Conservation (phyloP, 2,797 vertebrate genomes). For the Hafferia zeledoni region DNA sequence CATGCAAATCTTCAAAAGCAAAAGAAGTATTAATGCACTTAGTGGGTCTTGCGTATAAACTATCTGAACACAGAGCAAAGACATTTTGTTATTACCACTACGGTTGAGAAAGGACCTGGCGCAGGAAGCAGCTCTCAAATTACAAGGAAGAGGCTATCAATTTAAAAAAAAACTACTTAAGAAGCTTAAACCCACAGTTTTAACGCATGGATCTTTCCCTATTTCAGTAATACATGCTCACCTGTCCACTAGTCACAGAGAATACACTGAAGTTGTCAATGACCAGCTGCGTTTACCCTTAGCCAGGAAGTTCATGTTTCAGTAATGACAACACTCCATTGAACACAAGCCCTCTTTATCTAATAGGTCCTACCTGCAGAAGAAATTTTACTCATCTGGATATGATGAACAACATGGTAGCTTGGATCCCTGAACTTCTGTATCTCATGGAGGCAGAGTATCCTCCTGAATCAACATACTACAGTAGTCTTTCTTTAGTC, state of each 20-base stretch:
- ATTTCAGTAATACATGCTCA: background rate
- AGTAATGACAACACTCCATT: background rate
- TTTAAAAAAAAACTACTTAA: background rate
- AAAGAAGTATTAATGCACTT: background rate
- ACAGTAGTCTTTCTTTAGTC: background rate
- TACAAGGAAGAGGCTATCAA: background rate
- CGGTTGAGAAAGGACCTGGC: background rate
- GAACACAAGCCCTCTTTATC: background rate
- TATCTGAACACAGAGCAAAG: background rate
- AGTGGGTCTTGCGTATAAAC: background rate
- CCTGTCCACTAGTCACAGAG: background rate
- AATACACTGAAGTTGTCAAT: background rate
- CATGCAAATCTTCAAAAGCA: background rate
- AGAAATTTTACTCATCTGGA: background rate
- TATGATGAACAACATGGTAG: background rate
- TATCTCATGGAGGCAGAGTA: background rate
- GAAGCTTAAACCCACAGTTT: background rate
- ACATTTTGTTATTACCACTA: background rate
- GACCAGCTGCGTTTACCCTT: background rate
- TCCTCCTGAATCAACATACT: background rate
- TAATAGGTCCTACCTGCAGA: background rate
- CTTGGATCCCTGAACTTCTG: background rate
- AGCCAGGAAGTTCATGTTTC: background rate
- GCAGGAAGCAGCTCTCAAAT: background rate
- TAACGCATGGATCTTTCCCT: background rate